Percentiles rank a stretch among this genome's conserved stretches.
Evolutionary conservation across 2,113 vertebrate genomes (phyloP).

Genomic region (Gavia stellata): DNA sequence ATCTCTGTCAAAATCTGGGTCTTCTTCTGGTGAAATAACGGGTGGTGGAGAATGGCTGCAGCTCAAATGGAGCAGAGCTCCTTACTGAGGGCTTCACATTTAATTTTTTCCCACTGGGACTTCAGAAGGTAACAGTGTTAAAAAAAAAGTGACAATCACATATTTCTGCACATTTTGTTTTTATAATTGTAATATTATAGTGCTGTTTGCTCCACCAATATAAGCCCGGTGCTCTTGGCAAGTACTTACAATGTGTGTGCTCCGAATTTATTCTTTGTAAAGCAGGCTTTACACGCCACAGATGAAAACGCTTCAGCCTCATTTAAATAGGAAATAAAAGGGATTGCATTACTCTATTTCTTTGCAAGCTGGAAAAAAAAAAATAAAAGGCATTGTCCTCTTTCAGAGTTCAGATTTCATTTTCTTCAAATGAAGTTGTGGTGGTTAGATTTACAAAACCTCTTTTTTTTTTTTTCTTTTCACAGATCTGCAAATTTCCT

Average conservation of each 20-base stretch:
- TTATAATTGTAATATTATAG: constrained; percentile 51
- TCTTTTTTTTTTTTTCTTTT: not conserved
- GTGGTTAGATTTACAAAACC: constrained; percentile 63
- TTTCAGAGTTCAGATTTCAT: constrained; percentile 69
- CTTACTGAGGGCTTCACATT: constrained; percentile 11
- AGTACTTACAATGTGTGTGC: constrained; percentile 25
- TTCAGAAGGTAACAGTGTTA: constrained; percentile 16
- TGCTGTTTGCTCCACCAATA: constrained; percentile 54
- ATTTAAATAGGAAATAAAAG: constrained; percentile 71
- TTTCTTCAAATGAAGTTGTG: constrained; percentile 59
- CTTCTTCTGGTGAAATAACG: not conserved
- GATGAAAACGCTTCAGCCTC: constrained; percentile 71
- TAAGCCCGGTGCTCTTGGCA: constrained; percentile 44
- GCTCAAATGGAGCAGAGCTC: not conserved
- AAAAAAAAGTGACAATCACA: constrained; percentile 32
- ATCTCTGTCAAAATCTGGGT: not conserved
- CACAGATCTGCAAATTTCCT: constrained; percentile 52
- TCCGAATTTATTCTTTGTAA: constrained; percentile 54
- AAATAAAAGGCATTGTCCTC: constrained; percentile 56
- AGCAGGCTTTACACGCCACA: constrained; percentile 60
- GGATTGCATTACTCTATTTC: constrained; percentile 69
- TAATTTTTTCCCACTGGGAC: constrained; percentile 35
- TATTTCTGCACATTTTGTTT: constrained; percentile 54
- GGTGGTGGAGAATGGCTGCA: not conserved
- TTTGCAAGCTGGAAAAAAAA: constrained; percentile 53